Percentiles rank a stretch among this genome's conserved stretches.
These are phyloP conservation scores for Hydrotaea diabolus DNA, from an alignment of 2,888 invertebrate species.

Conservation along the genomic window DNA sequence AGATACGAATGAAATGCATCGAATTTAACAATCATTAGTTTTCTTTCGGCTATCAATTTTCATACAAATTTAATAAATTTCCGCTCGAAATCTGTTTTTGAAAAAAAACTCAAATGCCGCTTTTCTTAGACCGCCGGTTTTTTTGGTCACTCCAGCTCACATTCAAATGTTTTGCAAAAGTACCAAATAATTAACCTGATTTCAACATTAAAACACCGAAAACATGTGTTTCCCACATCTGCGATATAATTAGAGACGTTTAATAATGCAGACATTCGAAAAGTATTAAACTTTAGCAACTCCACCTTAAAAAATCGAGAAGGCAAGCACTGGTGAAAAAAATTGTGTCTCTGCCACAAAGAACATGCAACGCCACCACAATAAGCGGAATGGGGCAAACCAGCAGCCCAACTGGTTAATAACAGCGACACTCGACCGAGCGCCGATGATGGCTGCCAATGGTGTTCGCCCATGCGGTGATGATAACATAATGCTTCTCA, in stretches of 20 bases:
- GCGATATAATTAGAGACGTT: not conserved
- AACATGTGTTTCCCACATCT: not conserved
- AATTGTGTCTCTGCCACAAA: not conserved
- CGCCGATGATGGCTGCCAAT: not conserved
- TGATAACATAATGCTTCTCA: not conserved
- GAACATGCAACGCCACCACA: not conserved
- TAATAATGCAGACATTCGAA: slow-evolving; percentile 7
- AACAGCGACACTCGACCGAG: not conserved
- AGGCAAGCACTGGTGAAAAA: not conserved
- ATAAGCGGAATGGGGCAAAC: not conserved
- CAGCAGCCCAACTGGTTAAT: not conserved
- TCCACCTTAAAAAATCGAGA: slow-evolving; percentile 16
- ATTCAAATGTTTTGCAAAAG: not conserved
- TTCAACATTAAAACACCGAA: not conserved
- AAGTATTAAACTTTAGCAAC: not conserved
- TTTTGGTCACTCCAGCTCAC: not conserved
- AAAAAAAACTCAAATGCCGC: too few species aligned
- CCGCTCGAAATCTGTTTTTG: too few species aligned
- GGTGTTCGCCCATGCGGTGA: not conserved
- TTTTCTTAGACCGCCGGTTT: too few species aligned
- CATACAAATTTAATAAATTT: too few species aligned
- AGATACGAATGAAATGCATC: too few species aligned
- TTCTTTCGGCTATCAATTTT: too few species aligned
- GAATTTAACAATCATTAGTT: too few species aligned
- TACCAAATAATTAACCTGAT: slow-evolving; percentile 18